Evolutionary conservation across 37 sponge, comb jelly and placozoan genomes (phyloP), one percentile per base, ranked within the genome.

Genomic region (Amphimedon queenslandica): DNA sequence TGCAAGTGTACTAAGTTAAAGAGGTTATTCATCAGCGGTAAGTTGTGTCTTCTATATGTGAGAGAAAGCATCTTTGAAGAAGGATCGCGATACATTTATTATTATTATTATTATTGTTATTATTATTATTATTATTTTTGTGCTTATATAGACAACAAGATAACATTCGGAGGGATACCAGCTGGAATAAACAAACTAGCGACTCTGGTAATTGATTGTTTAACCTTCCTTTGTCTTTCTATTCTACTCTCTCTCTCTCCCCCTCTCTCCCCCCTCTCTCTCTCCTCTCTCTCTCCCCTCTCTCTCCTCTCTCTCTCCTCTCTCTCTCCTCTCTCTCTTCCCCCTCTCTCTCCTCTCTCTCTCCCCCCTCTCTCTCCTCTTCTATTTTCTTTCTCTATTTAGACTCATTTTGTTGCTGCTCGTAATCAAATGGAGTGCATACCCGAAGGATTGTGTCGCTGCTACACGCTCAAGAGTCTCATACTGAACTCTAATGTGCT

Each of bases 121-220:
- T 39, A 51, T 65, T 40, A 64, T 24, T 33, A n/a, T 71, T 10
- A 64, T 36, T 47, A 0, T 69, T 39, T n/a, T n/a, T n/a, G n/a
- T n/a, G n/a, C n/a, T n/a, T n/a, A n/a, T n/a, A n/a, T 81, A 87
- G 94, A 88, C 58, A 93, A 97, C 66, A 35, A 47, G 32, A 75
- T 93, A 25, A 91, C 84, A 29, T 93, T 97, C 82, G 98, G 93
- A 56, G 97, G 98, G 2, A 90, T 97, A 5, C 94, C 98, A 37
- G 55, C 88, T 28, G 80, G 55, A 28, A 90, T 97, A 39, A 87
- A 94, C 40, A 93, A 90, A 56, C 81, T 93, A 37, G 61, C 75
- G 1, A 55, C 74, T 40, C 84, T 97, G 75, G 92, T 86, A 32
- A 47, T 8, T 47, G n/a, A n/a, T n/a, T n/a, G n/a, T n/a, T n/a